These are phyloP conservation scores for Artemisiospiza belli DNA, from an alignment of 2,113 vertebrate genomes.

Conservation along the genomic window DNA sequence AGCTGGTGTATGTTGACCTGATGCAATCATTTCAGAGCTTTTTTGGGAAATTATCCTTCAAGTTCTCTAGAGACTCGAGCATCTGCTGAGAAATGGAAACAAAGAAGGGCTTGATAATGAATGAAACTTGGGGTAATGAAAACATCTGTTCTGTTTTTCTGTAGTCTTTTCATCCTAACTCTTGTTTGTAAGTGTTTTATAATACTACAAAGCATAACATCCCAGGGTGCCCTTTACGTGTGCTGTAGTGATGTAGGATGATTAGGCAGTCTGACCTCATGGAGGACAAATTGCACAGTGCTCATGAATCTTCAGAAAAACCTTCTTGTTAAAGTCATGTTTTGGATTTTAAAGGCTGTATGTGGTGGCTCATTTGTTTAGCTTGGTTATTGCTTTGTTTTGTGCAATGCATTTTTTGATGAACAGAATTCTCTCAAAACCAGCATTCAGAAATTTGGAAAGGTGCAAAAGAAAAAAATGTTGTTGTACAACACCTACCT, in stretches of 20 bases:
- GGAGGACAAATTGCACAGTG: not conserved
- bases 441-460: not conserved
- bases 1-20: not conserved
- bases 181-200: not conserved
- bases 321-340: not conserved
- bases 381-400: not conserved
- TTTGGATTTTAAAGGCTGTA: not conserved
- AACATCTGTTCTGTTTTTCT: not conserved
- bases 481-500: not conserved
- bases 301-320: not conserved
- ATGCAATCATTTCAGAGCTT: not conserved
- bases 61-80: not conserved
- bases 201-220: not conserved
- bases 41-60: not conserved
- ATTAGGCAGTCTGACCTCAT: not conserved
- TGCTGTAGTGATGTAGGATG: not conserved
- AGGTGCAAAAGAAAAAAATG: not conserved
- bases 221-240: not conserved
- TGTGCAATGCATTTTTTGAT: not conserved
- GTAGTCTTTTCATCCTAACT: not conserved
- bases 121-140: not conserved
- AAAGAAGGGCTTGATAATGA: not conserved
- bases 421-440: not conserved
- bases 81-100: not conserved
- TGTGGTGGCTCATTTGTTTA: not conserved